These are phyloP conservation scores for Odontocerum albicorne DNA, from an alignment of 2,888 invertebrate genomes.

Conservation along the genomic window DNA sequence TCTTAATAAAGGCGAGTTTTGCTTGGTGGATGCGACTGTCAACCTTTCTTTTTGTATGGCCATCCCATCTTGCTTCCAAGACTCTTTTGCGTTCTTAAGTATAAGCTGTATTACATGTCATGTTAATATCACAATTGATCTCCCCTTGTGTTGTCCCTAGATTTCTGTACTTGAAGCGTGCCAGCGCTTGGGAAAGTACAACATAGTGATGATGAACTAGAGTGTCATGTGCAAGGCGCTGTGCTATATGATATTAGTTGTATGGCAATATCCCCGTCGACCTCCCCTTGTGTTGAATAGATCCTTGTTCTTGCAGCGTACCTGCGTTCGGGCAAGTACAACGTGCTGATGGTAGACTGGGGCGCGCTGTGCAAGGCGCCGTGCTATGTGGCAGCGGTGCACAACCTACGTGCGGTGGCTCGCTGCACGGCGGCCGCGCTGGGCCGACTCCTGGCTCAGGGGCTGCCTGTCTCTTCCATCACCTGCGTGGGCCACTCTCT, in stretches of 20 bases:
- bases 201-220: too few species aligned
- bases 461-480: constrained; percentile 64
- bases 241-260: background rate
- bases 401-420: constrained; percentile 72
- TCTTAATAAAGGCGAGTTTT: too few species aligned
- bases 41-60: too few species aligned
- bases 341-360: constrained; percentile 79
- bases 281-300: background rate
- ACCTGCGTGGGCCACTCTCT: constrained; percentile 79
- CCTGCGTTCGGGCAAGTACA: constrained; percentile 71
- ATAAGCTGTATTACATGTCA: too few species aligned
- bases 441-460: constrained; percentile 63
- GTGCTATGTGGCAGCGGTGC: constrained; percentile 75
- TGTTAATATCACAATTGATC: too few species aligned
- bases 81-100: too few species aligned
- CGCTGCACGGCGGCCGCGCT: constrained; percentile 69
- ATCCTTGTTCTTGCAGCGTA: constrained; percentile 63
- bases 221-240: too few species aligned
- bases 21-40: too few species aligned
- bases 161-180: too few species aligned
- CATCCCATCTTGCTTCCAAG: too few species aligned
- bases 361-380: constrained; percentile 69
- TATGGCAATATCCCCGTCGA: background rate
- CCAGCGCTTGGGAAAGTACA: too few species aligned
- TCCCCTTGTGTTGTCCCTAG: too few species aligned